Evolutionary conservation across 1,140 invertebrate species (phyloP).

Genomic region (Daktulosphaira vitifoliae): DNA sequence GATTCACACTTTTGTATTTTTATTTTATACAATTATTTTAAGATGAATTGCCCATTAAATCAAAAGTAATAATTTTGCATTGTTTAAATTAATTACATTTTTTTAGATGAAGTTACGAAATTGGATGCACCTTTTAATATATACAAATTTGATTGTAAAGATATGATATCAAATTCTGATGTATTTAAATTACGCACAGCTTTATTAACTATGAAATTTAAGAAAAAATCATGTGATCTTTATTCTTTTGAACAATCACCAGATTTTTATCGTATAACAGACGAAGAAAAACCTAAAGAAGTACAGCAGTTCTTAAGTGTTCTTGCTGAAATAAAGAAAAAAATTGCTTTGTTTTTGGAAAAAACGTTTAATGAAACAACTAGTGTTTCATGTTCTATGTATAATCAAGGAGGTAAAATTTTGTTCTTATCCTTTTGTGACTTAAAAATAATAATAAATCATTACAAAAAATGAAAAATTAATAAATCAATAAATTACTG

Average conservation of each 20-base stretch:
- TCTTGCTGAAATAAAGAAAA: not conserved
- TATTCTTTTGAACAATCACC: slow-evolving; percentile 2
- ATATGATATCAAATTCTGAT: not conserved
- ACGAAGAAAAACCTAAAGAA: not conserved
- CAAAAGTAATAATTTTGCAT: too few species aligned
- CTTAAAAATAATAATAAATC: too few species aligned
- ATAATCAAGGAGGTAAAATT: slow-evolving; percentile 3
- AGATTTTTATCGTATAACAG: not conserved
- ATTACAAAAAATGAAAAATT: too few species aligned
- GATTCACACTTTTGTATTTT: too few species aligned
- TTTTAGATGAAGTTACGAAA: slow-evolving; percentile 1
- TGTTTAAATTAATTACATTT: not conserved
- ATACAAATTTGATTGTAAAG: not conserved
- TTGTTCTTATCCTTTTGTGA: too few species aligned
- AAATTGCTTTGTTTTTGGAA: not conserved
- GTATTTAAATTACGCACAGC: not conserved
- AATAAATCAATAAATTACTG: too few species aligned
- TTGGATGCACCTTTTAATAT: not conserved
- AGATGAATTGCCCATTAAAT: too few species aligned
- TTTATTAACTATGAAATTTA: not conserved
- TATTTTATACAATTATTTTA: too few species aligned
- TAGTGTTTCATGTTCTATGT: slow-evolving; percentile 16
- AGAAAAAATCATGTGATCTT: slow-evolving; percentile 8
- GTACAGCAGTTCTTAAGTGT: not conserved
- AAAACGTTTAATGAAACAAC: not conserved